Evolutionary conservation across 2,113 vertebrate genomes (phyloP).

Genomic region (Corythaixoides concolor): DNA sequence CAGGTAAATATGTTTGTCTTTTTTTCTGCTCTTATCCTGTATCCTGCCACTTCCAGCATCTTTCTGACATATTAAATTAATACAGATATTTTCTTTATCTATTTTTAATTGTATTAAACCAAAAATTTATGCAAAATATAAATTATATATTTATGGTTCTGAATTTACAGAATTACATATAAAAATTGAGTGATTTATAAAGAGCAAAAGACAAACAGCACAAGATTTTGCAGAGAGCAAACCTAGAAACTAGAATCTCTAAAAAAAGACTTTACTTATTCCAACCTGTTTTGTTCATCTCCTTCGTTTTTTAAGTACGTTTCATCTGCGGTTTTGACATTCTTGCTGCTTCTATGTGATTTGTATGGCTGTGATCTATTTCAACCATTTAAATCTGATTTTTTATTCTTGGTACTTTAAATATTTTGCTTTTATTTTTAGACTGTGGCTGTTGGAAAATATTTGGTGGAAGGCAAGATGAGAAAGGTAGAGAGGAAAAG

Average conservation of each 20-base stretch:
- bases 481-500: slow-evolving; percentile 37
- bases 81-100: neutral
- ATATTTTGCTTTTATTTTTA: slow-evolving; percentile 49
- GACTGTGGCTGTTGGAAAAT: slow-evolving; percentile 17
- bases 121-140: neutral
- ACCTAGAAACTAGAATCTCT: neutral
- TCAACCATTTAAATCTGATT: neutral
- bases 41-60: neutral
- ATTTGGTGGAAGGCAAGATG: slow-evolving; percentile 43
- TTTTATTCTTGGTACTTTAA: neutral
- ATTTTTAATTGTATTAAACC: neutral
- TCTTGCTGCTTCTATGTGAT: neutral
- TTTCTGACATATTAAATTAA: neutral
- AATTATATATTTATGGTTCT: neutral
- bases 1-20: neutral
- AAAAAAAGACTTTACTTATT: neutral
- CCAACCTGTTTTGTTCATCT: neutral
- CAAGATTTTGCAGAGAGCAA: neutral
- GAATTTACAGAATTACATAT: neutral
- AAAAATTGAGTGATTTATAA: neutral
- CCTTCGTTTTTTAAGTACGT: neutral
- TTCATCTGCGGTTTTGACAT: neutral
- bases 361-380: neutral
- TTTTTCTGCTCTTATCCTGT: neutral
- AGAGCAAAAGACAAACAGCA: neutral